Evolutionary conservation across 2,113 vertebrate genomes (phyloP), one percentile per base, ranked within the genome.

Genomic region (Corydoras maculifer): DNA sequence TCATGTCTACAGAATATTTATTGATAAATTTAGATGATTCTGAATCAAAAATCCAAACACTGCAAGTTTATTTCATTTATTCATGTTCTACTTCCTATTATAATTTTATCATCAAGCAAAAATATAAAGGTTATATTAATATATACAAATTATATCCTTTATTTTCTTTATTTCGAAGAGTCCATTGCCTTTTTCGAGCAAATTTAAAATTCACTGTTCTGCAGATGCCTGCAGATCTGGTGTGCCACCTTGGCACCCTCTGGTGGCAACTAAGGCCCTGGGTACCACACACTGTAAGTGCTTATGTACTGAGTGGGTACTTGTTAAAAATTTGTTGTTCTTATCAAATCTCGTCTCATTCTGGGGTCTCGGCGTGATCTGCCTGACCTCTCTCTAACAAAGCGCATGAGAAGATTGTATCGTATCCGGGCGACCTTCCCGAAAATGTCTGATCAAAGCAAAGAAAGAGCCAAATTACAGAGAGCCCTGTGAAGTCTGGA

Each of bases 231-330:
- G n/a, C 18, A 31, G 15, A 25, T 54, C 50, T 32, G 61, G 9
- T 54, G 32, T 73, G 78, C 76, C 70, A 63, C 74, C 30, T 76
- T 85, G 81, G 84, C 86, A 67, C 88, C 87, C 82, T 83, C 88
- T 90, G 78, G 86, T 88, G 87, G 87, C 78, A 82, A 67, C 2
- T 61, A 54, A 74, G 11, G 32, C 32, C 18, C 48, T 55, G 8
- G 9, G 51, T 53, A 14, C 51, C 5, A 53, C 49, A 25, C 18
- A 2, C 51, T 53, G 10, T 3, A 53, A 8, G 10, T 53, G 13
- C 51, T 53, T 53, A 12, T 53, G 10, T 12, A 3, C 3, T 10
- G 11, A 53, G 3, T 14, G 5, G 5, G 9, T 14, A 15, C 60
- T 31, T 35, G 50, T 48, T 50, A 43, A 70, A 65, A 15, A 70